Conservation (phyloP, 2,113 vertebrate species). For the Neopipo cinnamomea region DNA sequence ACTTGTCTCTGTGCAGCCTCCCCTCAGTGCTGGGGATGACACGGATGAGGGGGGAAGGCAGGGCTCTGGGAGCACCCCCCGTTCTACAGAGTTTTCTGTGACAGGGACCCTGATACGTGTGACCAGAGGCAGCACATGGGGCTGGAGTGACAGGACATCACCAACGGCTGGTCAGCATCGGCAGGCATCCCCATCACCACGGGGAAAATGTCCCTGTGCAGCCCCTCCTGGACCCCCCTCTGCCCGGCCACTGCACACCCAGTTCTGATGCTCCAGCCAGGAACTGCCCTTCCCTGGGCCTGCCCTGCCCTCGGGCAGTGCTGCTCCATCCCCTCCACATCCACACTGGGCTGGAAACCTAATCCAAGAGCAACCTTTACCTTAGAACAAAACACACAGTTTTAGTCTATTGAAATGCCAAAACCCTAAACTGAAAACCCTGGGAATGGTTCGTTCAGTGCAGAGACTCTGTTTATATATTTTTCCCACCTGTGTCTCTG, state of each 20-base stretch:
- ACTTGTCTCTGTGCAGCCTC: neutral
- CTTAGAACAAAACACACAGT: neutral
- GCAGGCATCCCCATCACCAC: neutral
- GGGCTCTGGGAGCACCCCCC: neutral
- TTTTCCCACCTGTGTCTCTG: neutral
- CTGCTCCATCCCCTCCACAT: neutral
- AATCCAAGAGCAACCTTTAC: neutral
- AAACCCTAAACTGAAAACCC: neutral
- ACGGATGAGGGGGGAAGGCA: neutral
- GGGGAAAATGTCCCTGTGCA: neutral
- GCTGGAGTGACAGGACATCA: neutral
- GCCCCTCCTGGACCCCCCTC: neutral
- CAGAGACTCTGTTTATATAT: neutral
- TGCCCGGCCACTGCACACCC: neutral
- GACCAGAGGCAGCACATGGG: neutral
- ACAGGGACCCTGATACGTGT: neutral
- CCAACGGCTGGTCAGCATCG: neutral
- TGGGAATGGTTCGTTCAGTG: neutral
- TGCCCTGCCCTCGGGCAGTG: neutral
- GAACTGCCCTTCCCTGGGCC: neutral
- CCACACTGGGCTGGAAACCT: neutral
- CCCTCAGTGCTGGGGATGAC: neutral
- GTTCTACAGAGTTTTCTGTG: neutral
- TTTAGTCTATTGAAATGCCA: neutral
- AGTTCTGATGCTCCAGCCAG: accelerated